Conservation (phyloP, 1,140 invertebrate species). For the Wasmannia auropunctata region DNA sequence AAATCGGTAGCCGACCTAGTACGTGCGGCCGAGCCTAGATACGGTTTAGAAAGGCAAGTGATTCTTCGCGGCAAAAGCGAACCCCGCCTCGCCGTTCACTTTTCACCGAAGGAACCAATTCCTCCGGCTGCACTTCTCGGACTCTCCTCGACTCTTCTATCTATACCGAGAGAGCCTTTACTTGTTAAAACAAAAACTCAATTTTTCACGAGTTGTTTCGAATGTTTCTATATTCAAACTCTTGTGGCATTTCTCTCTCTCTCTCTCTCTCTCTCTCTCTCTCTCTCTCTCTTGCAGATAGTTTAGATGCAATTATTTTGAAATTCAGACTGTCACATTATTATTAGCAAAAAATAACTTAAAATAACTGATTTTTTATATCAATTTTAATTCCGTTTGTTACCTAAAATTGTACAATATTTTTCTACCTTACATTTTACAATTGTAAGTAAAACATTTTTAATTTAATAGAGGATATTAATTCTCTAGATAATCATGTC, state of each 20-base stretch:
- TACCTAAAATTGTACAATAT: background rate
- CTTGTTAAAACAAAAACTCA: conserved; percentile 22
- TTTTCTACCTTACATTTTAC: background rate
- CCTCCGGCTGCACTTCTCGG: conserved; percentile 68
- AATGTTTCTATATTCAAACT: background rate
- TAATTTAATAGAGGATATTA: background rate
- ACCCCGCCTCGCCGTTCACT: conserved; percentile 76
- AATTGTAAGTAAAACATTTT: background rate
- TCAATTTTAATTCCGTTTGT: background rate
- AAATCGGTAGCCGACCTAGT: conserved; percentile 50
- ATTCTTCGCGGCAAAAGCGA: conserved; percentile 72
- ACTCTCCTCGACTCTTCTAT: conserved; percentile 19
- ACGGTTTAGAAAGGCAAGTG: conserved; percentile 81
- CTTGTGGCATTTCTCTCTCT: no score
- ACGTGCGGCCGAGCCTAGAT: conserved; percentile 41
- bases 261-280: no score
- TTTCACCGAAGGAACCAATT: conserved; percentile 78
- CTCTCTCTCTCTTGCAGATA: no score
- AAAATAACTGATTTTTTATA: background rate
- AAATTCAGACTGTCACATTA: background rate
- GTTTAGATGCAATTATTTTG: background rate
- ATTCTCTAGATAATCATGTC: background rate
- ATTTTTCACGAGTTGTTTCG: background rate
- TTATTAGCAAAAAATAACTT: background rate
- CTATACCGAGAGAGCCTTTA: background rate